These are phyloP conservation scores for Tonatia bakeri DNA, from an alignment of 2,113 vertebrate species.

Conservation along the genomic window DNA sequence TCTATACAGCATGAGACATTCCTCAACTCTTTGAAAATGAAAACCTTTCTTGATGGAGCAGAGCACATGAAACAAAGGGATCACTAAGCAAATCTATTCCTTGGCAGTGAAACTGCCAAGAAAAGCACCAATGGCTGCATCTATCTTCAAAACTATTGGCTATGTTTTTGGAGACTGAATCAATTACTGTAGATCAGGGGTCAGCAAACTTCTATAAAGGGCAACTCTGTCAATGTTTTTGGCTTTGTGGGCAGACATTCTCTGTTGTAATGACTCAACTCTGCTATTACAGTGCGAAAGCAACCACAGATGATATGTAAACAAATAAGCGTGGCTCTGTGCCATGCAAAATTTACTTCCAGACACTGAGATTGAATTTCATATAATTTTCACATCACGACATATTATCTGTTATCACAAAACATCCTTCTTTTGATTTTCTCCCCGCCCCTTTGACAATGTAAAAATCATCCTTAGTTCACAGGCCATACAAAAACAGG, in stretches of 20 bases:
- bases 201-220: not conserved
- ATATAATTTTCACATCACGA: not conserved
- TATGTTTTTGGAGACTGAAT: not conserved
- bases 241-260: not conserved
- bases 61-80: not conserved
- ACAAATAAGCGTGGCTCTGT: not conserved
- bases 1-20: fast-evolving
- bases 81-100: not conserved
- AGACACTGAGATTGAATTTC: not conserved
- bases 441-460: not conserved
- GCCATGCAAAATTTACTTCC: not conserved
- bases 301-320: not conserved
- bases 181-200: not conserved
- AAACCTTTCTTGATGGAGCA: not conserved
- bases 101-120: not conserved
- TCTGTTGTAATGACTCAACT: not conserved
- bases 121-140: not conserved
- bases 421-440: not conserved
- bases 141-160: not conserved
- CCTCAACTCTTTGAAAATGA: not conserved
- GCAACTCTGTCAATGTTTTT: not conserved
- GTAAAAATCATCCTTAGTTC: not conserved
- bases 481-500: not conserved
- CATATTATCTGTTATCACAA: not conserved
- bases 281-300: not conserved